A percentile compares a stretch with the other conserved stretches of the same genome.
Evolutionary conservation across 2,113 vertebrate genomes (phyloP).

Genomic region (Pionites leucogaster): DNA sequence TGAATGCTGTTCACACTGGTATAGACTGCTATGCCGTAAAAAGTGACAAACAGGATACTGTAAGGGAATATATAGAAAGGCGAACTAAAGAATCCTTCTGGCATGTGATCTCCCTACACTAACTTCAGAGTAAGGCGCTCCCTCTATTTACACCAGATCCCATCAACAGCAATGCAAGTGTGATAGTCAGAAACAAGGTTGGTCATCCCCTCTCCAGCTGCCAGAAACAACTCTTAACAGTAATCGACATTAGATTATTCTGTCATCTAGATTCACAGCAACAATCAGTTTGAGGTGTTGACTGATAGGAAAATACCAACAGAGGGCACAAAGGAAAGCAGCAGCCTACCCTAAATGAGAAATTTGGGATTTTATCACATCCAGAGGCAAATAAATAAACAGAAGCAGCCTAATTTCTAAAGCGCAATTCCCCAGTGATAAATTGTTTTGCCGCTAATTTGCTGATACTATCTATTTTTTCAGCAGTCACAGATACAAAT

Average conservation of each 20-base stretch:
- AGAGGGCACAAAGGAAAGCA: slow-evolving; percentile 46
- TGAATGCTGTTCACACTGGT: not conserved
- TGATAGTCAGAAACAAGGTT: slow-evolving; percentile 64
- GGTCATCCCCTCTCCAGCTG: slow-evolving; percentile 39
- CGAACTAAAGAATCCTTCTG: not conserved
- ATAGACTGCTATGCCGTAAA: not conserved
- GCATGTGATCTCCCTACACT: not conserved
- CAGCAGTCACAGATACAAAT: not conserved
- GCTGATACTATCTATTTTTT: not conserved
- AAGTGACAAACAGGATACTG: not conserved
- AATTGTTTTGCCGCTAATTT: not conserved
- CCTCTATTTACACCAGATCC: not conserved
- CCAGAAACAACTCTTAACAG: slow-evolving; percentile 76
- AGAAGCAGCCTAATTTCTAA: not conserved
- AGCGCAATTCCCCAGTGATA: not conserved
- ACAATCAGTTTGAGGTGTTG: slow-evolving; percentile 74
- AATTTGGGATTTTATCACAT: not conserved
- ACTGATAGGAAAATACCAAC: slow-evolving; percentile 75
- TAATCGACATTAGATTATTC: slow-evolving; percentile 79
- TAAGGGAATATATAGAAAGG: not conserved
- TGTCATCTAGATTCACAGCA: slow-evolving; percentile 76
- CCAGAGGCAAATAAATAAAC: slow-evolving; percentile 17
- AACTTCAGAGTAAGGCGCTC: not conserved
- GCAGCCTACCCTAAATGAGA: not conserved
- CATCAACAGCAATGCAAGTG: slow-evolving; percentile 64